Base-by-base conservation (phyloP, 2,113 vertebrate genomes). In the Grammomys surdaster region DNA sequence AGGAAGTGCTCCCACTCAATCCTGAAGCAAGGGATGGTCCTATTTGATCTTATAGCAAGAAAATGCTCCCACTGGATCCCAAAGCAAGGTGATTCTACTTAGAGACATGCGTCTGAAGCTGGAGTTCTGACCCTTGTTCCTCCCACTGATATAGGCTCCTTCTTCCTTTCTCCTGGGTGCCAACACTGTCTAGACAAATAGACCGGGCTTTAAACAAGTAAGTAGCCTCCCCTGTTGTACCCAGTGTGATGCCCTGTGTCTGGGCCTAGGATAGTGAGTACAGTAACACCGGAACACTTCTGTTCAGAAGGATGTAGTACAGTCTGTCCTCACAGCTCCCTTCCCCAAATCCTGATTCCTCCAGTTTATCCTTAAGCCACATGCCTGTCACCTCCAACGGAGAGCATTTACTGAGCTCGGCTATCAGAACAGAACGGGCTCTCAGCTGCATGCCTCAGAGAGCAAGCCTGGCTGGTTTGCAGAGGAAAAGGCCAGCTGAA, bases 351-450 rank as follows among this genome's bases (percentile, higher is more conserved):
- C 43, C 60, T 20, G 8, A 51, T n/a, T 76, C 19, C 48, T 73
- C 76, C 78, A 3, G 8, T 24, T 28, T 24, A 24, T 24, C 76
- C 58, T 51, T 33, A 56, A 43, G 67, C 87, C 11, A 17, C 0
- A 0, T 43, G 43, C 51, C 17, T 51, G 91, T 10, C 86, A 56
- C 40, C 63, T 63, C 48, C 69, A 67, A 28, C 9, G n/a, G 26
- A 46, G 22, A 19, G 4, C 72, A 31, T 90, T 87, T 85, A 92
- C 54, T 82, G 88, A 95, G 91, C 70, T 85, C 58, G 91, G 85
- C 92, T 90, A 65, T 33, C 22, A 9, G 69, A 60, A 76, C 22
- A 9, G 69, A 60, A 76, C 5, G 3, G 60, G 65, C 78, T 95
- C 70, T 22, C 51, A 86, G 72, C 84, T 40, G 33, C 65, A 94